Conservation (phyloP, 2,113 vertebrate species). For the Petromus typicus region DNA sequence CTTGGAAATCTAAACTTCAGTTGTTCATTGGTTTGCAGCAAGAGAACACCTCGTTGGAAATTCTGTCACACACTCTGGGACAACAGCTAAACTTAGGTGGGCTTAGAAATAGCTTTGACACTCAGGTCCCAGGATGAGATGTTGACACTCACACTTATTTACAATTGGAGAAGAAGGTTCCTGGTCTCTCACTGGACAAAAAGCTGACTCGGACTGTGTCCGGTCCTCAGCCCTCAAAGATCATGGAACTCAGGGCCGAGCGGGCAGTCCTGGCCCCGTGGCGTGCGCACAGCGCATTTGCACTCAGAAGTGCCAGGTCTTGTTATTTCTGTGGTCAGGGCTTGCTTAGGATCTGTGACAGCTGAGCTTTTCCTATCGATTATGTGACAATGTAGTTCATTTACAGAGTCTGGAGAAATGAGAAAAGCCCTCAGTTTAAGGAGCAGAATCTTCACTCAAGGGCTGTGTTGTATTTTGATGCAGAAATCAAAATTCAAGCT, state of each 20-base stretch:
- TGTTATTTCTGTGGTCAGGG: slow-evolving; percentile 85
- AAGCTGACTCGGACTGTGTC: not conserved
- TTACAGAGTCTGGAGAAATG: slow-evolving; percentile 83
- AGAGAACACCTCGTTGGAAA: slow-evolving; percentile 58
- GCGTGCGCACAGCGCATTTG: slow-evolving; percentile 79
- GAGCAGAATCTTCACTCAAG: slow-evolving; percentile 80
- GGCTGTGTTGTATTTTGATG: slow-evolving; percentile 74
- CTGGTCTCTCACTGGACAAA: slow-evolving; percentile 52
- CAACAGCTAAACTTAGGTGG: slow-evolving; percentile 49
- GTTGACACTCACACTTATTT: not conserved
- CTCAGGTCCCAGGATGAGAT: not conserved
- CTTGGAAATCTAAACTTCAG: slow-evolving; percentile 56
- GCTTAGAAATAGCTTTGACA: slow-evolving; percentile 51
- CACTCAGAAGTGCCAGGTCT: slow-evolving; percentile 87
- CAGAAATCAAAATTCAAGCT: slow-evolving; percentile 81
- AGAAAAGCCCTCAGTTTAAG: slow-evolving; percentile 79
- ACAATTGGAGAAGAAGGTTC: not conserved
- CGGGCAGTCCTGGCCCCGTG: slow-evolving; percentile 7
- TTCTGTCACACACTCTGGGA: slow-evolving; percentile 49
- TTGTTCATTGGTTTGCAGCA: not conserved
- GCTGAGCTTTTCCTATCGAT: slow-evolving; percentile 93
- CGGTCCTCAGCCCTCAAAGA: not conserved
- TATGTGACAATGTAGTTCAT: slow-evolving; percentile 93
- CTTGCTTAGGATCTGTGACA: slow-evolving; percentile 91
- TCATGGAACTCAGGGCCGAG: not conserved